phyloP scores from a whole-genome alignment of 2,113 vertebrate genomes.

The Aptenodytes forsteri region DNA sequence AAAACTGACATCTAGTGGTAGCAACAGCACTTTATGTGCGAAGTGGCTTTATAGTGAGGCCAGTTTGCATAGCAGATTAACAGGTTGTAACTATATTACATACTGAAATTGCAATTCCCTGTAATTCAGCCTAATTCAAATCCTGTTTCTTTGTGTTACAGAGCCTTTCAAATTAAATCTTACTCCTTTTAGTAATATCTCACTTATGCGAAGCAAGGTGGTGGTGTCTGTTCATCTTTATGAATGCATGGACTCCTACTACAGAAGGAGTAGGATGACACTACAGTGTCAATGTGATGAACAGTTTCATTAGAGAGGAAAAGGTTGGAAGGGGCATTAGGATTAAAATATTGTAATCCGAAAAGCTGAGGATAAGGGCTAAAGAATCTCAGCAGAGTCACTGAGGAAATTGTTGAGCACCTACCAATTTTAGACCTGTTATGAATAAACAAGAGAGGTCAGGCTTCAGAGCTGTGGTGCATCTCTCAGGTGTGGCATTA shows the following conservation, averaged over 20 bases:
- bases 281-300: neutral
- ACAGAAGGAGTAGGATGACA: neutral
- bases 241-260: neutral
- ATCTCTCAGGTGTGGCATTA: neutral
- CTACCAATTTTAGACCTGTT: neutral
- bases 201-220: neutral
- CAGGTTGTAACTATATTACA: neutral
- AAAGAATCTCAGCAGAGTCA: neutral
- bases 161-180: neutral
- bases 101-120: neutral
- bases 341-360: neutral
- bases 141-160: neutral
- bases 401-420: neutral
- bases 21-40: neutral
- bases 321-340: neutral
- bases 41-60: neutral
- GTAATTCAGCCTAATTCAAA: neutral
- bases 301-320: neutral
- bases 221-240: neutral
- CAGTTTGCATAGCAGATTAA: neutral
- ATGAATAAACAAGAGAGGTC: neutral
- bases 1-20: constrained; percentile 67
- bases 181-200: neutral
- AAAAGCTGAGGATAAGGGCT: neutral
- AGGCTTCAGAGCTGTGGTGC: neutral